Percentiles rank a stretch among this genome's conserved stretches.
Evolutionary conservation across 2,888 invertebrate species (phyloP).

Genomic region (Epirrita christyi): DNA sequence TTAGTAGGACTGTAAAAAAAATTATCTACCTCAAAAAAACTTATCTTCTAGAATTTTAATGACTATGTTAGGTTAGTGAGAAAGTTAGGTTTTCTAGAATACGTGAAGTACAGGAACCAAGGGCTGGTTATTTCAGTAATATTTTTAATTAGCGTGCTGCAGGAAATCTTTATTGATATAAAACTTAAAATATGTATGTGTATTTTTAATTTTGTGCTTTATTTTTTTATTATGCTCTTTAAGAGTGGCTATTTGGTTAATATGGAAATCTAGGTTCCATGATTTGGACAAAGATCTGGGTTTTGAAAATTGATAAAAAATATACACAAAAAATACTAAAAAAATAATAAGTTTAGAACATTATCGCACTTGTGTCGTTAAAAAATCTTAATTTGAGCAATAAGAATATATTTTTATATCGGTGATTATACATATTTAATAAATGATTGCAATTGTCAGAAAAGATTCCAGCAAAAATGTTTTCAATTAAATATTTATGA

Average conservation of each 20-base stretch:
- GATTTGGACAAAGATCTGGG: constrained; percentile 56
- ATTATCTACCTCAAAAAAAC: constrained; percentile 83
- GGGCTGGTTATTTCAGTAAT: constrained; percentile 60
- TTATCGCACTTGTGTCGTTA: constrained; percentile 47
- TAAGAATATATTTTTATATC: constrained; percentile 46
- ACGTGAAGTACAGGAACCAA: constrained; percentile 65
- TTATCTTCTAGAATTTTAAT: constrained; percentile 78
- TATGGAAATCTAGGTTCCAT: constrained; percentile 44
- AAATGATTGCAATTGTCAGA: constrained; percentile 53
- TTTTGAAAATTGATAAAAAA: constrained; percentile 44
- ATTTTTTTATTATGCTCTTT: constrained; percentile 54
- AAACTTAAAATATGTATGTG: constrained; percentile 64
- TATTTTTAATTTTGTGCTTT: constrained; percentile 60
- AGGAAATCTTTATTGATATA: constrained; percentile 71
- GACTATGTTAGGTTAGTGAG: constrained; percentile 80
- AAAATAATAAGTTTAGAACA: constrained; percentile 51
- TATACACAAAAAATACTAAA: constrained; percentile 44
- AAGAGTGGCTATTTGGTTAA: constrained; percentile 53
- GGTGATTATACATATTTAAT: constrained; percentile 57
- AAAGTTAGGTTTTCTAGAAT: constrained; percentile 64
- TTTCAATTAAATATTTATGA: constrained; percentile 49
- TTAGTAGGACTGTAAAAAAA: constrained; percentile 84
- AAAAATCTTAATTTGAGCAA: constrained; percentile 38
- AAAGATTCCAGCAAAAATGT: constrained; percentile 62
- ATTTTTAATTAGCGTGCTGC: constrained; percentile 68